Evolutionary conservation across 1,140 invertebrate species (phyloP), one percentile per base, ranked within the genome.

Genomic region (Panagrolaimus sp.): DNA sequence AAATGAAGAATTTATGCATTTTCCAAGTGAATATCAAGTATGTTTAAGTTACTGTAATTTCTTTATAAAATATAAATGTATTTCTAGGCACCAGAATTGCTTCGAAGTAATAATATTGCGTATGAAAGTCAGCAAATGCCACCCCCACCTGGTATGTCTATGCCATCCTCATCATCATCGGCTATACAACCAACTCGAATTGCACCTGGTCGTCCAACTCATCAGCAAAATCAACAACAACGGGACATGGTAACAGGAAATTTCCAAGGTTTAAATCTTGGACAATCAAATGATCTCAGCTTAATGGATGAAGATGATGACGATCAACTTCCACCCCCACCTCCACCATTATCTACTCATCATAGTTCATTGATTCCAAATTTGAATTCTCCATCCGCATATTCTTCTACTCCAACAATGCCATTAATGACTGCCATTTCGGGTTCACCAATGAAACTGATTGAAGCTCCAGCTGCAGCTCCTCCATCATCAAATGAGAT

Each of bases 231-330:
- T 0, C 20, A 57, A 25, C 51, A 20, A 20, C n/a, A 14, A 0
- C 3, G 14, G 0, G 14, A 57, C 4, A 20, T 57, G 20, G 20
- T 25, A 20, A 0, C 51, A 20, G n/a, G n/a, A n/a, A 57, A 57
- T 13, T 57, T 57, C n/a, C 51, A 63, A 16, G 38, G 38, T 1
- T 63, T 63, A 20, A 31, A 63, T 16, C 42, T 63, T 16, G 20
- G 9, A 11, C 31, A 38, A 4, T 31, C 27, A 5, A 63, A 43
- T 43, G 27, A 23, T 31, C 27, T 23, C 9, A 11, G 20, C n/a
- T 27, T 57, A 9, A 38, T 38, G 2, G 62, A 63, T 63, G 62
- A 63, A n/a, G 65, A 66, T 11, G 65, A 66, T 13, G 45, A 48
- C 9, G 45, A n/a, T n/a, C n/a, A 66, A 13, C 45, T 66, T 23